Evolutionary conservation across 2,888 invertebrate species (phyloP).

Genomic region (Agonopterix heracliana): DNA sequence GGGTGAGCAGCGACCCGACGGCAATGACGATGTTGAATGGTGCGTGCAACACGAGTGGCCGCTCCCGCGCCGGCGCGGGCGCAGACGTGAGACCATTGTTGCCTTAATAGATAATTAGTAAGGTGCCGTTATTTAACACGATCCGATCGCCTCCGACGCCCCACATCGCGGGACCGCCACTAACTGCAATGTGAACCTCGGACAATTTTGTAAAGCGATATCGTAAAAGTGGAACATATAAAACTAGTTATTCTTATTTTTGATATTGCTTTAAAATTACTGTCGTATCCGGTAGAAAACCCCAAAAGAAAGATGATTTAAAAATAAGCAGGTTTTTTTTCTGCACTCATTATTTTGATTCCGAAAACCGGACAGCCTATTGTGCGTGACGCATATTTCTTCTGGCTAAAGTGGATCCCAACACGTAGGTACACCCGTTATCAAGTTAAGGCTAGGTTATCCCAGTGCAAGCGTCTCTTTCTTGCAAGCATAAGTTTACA

Average conservation of each 20-base stretch:
- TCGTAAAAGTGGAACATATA: conserved; percentile 33
- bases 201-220: conserved; percentile 31
- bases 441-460: too few relatives aligned
- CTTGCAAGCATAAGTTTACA: too few relatives aligned
- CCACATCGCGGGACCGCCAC: conserved; percentile 44
- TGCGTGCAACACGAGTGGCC: conserved; percentile 34
- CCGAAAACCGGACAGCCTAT: too few relatives aligned
- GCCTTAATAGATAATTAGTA: conserved; percentile 71
- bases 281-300: too few relatives aligned
- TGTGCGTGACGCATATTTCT: too few relatives aligned
- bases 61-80: conserved; percentile 3
- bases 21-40: conserved; percentile 15
- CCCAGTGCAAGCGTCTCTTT: too few relatives aligned
- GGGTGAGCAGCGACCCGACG: conserved; percentile 13
- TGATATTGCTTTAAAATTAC: too few relatives aligned
- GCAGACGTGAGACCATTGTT: conserved; percentile 67
- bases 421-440: too few relatives aligned
- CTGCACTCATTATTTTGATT: too few relatives aligned
- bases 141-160: conserved; percentile 48
- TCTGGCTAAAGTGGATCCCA: too few relatives aligned
- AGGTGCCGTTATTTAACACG: conserved; percentile 65
- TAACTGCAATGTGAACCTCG: conserved; percentile 32
- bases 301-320: too few relatives aligned
- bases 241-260: neutral
- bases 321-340: too few relatives aligned